A percentile compares a stretch with the other conserved stretches of the same genome.
These are phyloP conservation scores for Coilia nasus DNA, from an alignment of 2,797 vertebrate genomes.

Conservation along the genomic window DNA sequence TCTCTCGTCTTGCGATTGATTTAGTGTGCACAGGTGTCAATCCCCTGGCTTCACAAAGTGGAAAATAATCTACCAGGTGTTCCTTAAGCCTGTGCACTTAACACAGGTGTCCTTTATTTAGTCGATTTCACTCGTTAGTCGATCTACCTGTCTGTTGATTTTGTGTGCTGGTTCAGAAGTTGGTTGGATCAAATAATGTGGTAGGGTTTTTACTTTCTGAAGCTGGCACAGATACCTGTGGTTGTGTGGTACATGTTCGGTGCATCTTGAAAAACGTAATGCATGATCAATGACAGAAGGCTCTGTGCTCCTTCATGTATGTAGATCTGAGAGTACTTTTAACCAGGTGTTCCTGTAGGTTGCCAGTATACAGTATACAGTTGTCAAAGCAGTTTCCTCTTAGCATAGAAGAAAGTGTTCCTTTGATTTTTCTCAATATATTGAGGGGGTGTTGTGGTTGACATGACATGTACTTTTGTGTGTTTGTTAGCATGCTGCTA, in stretches of 20 bases:
- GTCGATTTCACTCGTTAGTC: too few species aligned
- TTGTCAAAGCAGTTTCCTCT: background rate
- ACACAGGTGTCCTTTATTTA: too few species aligned
- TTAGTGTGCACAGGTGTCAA: too few species aligned
- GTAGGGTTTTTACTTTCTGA: too few species aligned
- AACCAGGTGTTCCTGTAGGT: background rate
- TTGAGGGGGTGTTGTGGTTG: background rate
- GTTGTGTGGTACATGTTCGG: background rate
- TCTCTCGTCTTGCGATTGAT: background rate
- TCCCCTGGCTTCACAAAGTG: too few species aligned
- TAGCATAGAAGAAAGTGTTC: background rate
- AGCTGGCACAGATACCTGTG: too few species aligned
- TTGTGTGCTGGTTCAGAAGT: too few species aligned
- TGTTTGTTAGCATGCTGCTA: constrained; percentile 3
- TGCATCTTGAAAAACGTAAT: background rate
- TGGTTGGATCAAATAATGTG: too few species aligned
- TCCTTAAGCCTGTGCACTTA: too few species aligned
- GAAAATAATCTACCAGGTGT: too few species aligned
- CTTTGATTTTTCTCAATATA: background rate
- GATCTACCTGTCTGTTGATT: too few species aligned
- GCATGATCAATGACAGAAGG: background rate
- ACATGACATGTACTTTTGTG: background rate
- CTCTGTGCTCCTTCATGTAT: background rate
- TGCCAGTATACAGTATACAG: background rate
- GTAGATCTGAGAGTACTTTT: background rate